Conservation (phyloP, 2,797 vertebrate genomes). For the Tamandua tetradactyla region DNA sequence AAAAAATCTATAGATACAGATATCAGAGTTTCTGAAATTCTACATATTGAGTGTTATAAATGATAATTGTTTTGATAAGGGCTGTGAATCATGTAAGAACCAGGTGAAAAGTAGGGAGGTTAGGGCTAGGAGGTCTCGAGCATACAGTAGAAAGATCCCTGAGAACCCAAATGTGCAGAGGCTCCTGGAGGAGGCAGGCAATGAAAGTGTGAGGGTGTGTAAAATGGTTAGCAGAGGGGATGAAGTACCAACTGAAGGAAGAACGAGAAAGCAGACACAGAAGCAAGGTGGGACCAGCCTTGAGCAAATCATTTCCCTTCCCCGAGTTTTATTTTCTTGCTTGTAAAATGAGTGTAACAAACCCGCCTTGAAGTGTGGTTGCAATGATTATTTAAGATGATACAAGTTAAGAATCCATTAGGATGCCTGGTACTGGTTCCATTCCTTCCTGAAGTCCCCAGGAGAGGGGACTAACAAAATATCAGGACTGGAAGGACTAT, state of each 20-base stretch:
- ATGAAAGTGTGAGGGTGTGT: neutral
- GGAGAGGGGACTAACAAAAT: neutral
- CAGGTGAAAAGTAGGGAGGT: neutral
- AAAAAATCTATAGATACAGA: no score
- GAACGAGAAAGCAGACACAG: neutral
- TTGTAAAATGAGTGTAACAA: neutral
- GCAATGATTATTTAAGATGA: neutral
- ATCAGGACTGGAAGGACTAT: neutral
- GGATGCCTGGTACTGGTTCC: neutral
- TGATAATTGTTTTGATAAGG: neutral
- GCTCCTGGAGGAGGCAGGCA: neutral
- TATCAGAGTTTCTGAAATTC: no score
- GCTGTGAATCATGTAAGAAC: neutral
- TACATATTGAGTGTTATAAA: no score
- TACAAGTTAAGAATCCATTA: neutral
- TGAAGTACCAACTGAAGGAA: neutral
- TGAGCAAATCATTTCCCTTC: neutral
- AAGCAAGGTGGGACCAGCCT: neutral
- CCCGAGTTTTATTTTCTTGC: neutral
- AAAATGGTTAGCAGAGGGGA: neutral
- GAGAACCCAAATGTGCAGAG: neutral
- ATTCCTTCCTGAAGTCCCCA: slow-evolving; percentile 13
- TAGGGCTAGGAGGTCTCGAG: neutral
- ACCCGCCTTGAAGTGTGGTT: neutral
- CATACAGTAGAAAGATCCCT: neutral